Evolutionary conservation across 2,888 invertebrate genomes (phyloP), one percentile per base, ranked within the genome.

Genomic region (Limnephilus marmoratus): DNA sequence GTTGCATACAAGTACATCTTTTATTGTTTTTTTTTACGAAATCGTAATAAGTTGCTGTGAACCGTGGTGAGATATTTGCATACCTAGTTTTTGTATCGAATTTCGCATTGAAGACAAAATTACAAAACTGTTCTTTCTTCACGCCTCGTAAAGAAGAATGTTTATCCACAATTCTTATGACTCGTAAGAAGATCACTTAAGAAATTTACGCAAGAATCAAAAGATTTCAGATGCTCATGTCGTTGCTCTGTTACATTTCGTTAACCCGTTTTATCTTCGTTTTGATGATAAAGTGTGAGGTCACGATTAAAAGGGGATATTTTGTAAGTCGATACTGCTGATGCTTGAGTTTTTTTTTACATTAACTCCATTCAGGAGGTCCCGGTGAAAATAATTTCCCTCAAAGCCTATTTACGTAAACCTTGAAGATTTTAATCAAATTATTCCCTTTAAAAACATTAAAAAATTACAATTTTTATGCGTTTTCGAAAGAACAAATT

Each of bases 11-110:
- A 34, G 83, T 41, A 41, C 34, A 37, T 37, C 41, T 83, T 83
- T 83, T 34, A 83, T 83, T 83, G 83, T 83, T 83, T 83, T 82
- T 34, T 82, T 41, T 41, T 24, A 24, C 83, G 83, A 18, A 37
- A 37, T 83, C 83, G 83, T 37, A 24, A 37, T 83, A 83, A 83
- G 83, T 83, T 83, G 68, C 83, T 34, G 83, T 41, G 83, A 83
- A 83, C 83, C 41, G 83, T 83, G 24, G 31, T 83, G 37, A 83
- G 37, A 83, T 83, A 83, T 83, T 83, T 83, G 37, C 83, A 37
- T 83, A n/a, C n/a, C n/a, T n/a, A 83, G 45, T 83, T 37, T 83
- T 83, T 83, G 37, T 83, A 83, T 83, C 24, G 83, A 83, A 83
- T 37, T 83, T 83, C 83, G 83, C 83, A 34, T 34, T 83, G 83